phyloP scores from a whole-genome alignment of 2,113 vertebrate genomes.

The Gasterosteus nipponicus region DNA sequence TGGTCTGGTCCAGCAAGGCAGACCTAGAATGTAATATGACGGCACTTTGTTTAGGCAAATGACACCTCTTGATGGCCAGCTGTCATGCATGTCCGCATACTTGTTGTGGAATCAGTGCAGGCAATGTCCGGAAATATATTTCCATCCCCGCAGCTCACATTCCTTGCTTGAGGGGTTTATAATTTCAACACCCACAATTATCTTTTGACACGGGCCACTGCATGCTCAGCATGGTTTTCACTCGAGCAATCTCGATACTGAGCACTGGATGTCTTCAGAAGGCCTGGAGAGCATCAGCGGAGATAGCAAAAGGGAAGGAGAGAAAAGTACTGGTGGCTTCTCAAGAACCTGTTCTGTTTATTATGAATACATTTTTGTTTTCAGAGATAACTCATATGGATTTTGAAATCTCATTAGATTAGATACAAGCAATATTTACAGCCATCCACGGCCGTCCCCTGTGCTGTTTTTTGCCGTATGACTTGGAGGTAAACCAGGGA shows the following conservation, averaged over 20 bases:
- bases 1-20: conserved; percentile 2
- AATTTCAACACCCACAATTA: conserved; percentile 57
- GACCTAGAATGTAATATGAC: conserved; percentile 27
- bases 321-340: conserved; percentile 4
- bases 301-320: conserved; percentile 16
- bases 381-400: neutral
- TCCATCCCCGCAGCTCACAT: conserved; percentile 38
- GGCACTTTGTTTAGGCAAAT: conserved; percentile 26
- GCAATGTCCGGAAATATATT: conserved; percentile 27
- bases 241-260: conserved; percentile 39
- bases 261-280: conserved; percentile 26
- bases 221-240: conserved; percentile 56
- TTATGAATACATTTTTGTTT: conserved; percentile 13
- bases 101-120: conserved; percentile 9
- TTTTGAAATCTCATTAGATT: neutral
- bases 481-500: conserved; percentile 33
- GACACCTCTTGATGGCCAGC: conserved; percentile 7
- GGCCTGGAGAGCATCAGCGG: conserved; percentile 29
- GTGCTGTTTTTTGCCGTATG: conserved; percentile 34
- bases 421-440: conserved; percentile 2
- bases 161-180: conserved; percentile 61
- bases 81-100: conserved; percentile 23
- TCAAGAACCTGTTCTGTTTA: neutral
- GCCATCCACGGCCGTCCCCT: neutral
- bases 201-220: conserved; percentile 64